A percentile compares a stretch with the other conserved stretches of the same genome.
Evolutionary conservation across 2,113 vertebrate genomes (phyloP).

Genomic region (Epinephelus moara): DNA sequence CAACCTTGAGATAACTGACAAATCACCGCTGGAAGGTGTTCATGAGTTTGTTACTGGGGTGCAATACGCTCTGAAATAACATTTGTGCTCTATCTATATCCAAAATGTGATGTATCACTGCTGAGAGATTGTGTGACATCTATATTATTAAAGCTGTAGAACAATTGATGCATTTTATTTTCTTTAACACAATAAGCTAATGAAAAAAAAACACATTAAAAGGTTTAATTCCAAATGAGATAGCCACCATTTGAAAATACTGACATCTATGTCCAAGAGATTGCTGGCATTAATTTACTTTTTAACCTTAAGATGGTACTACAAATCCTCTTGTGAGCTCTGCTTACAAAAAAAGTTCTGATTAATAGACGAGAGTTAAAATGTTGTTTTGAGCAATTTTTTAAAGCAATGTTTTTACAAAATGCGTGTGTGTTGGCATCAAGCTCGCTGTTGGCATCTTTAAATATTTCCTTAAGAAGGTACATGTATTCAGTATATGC

Average conservation of each 20-base stretch:
- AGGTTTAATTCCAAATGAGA: constrained; percentile 29
- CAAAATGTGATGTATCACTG: constrained; percentile 25
- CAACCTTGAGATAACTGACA: neutral
- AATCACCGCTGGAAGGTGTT: constrained; percentile 3
- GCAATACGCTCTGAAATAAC: neutral
- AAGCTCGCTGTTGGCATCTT: constrained; percentile 41
- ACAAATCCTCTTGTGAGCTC: neutral
- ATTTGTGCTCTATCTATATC: constrained; percentile 43
- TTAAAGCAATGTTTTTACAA: constrained; percentile 43
- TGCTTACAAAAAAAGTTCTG: constrained; percentile 28
- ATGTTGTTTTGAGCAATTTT: constrained; percentile 22
- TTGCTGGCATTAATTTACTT: constrained; percentile 36
- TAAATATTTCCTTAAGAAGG: constrained; percentile 27
- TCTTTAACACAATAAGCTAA: constrained; percentile 20
- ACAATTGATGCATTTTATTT: constrained; percentile 11
- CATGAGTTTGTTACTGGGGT: constrained; percentile 9
- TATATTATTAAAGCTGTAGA: constrained; percentile 40
- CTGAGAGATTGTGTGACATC: constrained; percentile 22
- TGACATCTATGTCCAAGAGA: constrained; percentile 22
- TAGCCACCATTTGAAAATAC: constrained; percentile 45
- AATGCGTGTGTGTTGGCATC: constrained; percentile 14
- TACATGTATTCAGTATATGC: constrained; percentile 42
- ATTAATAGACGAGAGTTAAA: constrained; percentile 31
- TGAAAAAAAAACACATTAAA: neutral
- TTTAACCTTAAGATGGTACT: constrained; percentile 15